Base-by-base conservation (phyloP, 2,113 vertebrate genomes). In the Zosterops japonicus region DNA sequence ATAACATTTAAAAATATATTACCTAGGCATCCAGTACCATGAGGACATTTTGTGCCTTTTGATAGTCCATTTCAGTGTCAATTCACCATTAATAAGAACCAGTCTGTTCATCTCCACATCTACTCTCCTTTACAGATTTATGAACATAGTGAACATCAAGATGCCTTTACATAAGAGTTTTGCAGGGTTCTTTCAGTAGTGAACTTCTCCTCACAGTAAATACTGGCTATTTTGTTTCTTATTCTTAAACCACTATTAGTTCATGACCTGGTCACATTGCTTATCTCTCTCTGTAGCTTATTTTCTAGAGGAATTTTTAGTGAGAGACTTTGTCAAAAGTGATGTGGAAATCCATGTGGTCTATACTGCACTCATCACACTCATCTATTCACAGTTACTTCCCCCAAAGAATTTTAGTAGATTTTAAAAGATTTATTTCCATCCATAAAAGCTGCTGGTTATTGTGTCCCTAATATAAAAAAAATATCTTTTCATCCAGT, bases 401-500 rank as follows among this genome's bases (percentile, higher is more conserved):
- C 69, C 21, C 59, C 29, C 19, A 15, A 70, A 74, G 75, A 70
- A 77, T 61, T 92, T 50, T 41, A 57, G 53, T 29, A 44, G 31
- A 27, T 65, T 85, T 91, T 76, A 31, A 7, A 64, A 82, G 63
- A 92, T 90, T 80, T 85, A 85, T 91, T 80, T 92, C 65, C 27
- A 76, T 57, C 85, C 64, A 61, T 83, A 86, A 86, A 74, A 72
- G 18, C 28, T 76, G 23, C 7, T 90, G 41, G 28, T 76, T 94
- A 88, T 83, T 72, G 61, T 31, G 28, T 90, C 63, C 33, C 41
- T 80, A 69, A 86, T 83, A 68, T 11, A 88, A 71, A 56, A 83
- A 60, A 84, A 82, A n/a, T 90, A 76, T 76, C 28, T 94, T 93
- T 93, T 90, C 36, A 85, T 65, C 31, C 44, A 91, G 22, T 44